Evolutionary conservation across 2,888 invertebrate genomes (phyloP).

Genomic region (Trissolcus japonicus): DNA sequence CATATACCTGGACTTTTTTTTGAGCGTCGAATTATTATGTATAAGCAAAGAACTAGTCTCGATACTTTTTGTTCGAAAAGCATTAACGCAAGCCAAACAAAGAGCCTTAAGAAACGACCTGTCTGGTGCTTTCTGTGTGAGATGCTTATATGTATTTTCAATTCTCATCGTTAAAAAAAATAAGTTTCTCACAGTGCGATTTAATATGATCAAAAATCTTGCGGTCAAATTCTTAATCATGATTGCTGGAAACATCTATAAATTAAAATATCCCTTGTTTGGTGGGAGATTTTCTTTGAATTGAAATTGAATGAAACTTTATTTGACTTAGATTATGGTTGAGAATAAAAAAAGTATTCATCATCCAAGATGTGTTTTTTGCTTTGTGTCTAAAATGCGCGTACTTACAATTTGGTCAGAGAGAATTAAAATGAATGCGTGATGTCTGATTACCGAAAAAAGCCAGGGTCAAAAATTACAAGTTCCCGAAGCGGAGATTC

Average conservation of each 20-base stretch:
- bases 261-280: too few species aligned
- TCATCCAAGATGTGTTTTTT: too few species aligned
- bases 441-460: too few species aligned
- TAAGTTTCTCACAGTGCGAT: conserved; percentile 9
- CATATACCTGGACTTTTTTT: conserved; percentile 16
- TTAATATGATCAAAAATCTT: neutral
- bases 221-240: too few species aligned
- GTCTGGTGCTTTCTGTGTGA: conserved; percentile 7
- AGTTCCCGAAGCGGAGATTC: conserved; percentile 37
- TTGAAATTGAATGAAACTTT: too few species aligned
- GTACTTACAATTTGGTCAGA: too few species aligned
- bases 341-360: too few species aligned
- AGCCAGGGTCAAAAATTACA: conserved; percentile 9
- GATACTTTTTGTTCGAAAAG: conserved; percentile 45
- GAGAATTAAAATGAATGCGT: too few species aligned
- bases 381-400: too few species aligned
- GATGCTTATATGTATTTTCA: conserved; percentile 7
- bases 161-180: neutral
- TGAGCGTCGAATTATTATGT: conserved; percentile 29
- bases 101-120: conserved; percentile 28
- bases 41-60: conserved; percentile 34
- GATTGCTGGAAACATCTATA: too few species aligned
- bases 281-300: too few species aligned
- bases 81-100: conserved; percentile 44
- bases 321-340: too few species aligned